Percentiles rank a stretch among this genome's conserved stretches.
Conservation (phyloP, 1,140 invertebrate genomes). For the Cydia amplana region DNA sequence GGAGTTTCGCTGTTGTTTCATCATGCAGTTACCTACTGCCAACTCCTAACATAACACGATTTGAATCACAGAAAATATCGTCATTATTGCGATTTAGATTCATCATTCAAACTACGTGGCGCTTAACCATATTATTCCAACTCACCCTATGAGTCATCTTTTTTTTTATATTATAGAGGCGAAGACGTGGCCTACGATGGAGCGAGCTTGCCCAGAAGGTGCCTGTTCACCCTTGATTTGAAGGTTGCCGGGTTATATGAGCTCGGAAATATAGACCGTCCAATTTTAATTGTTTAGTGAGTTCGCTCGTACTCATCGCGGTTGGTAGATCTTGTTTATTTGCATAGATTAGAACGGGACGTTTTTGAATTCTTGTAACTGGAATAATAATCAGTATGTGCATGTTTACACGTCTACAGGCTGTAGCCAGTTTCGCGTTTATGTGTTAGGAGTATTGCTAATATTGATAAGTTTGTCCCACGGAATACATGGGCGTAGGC, state of each 20-base stretch:
- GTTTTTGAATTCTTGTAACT: not conserved
- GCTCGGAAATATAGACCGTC: too few relatives aligned
- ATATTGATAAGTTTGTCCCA: too few relatives aligned
- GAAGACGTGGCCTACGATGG: too few relatives aligned
- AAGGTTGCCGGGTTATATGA: too few relatives aligned
- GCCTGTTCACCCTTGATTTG: too few relatives aligned
- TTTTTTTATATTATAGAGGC: too few relatives aligned
- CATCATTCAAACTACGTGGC: not conserved
- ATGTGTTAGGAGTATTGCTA: too few relatives aligned
- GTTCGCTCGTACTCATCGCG: not conserved
- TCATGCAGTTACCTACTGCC: not conserved
- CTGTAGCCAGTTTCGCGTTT: too few relatives aligned
- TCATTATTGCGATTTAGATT: not conserved
- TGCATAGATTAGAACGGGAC: slow-evolving; percentile 16
- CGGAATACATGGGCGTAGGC: too few relatives aligned
- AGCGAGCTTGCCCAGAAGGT: too few relatives aligned
- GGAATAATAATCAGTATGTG: not conserved
- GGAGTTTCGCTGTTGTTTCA: not conserved
- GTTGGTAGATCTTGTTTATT: slow-evolving; percentile 5
- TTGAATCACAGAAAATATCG: not conserved
- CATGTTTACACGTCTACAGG: too few relatives aligned
- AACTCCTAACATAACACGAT: not conserved
- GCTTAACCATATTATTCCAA: not conserved
- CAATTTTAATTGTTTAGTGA: slow-evolving; percentile 2
- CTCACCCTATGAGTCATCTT: not conserved